Evolutionary conservation across 1,140 invertebrate species (phyloP), one percentile per base, ranked within the genome.

Genomic region (Sesamia nonagrioides): DNA sequence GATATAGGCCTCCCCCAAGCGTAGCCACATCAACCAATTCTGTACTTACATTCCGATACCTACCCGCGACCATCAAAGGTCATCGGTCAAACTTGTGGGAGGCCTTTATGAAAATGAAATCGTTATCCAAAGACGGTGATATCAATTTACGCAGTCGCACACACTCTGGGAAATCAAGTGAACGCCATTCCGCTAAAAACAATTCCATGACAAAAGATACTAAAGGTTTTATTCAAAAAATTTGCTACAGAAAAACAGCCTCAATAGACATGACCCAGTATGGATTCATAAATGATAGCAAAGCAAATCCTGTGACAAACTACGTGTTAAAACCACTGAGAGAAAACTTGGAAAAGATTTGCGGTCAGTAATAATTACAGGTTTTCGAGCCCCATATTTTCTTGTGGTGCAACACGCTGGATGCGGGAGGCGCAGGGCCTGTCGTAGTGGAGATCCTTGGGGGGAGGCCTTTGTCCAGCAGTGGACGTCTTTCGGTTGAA

Each of bases 221-320:
- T 0, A 84, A 77, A 61, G 71, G 84, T 37, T 88, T 88, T 48
- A 73, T 88, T n/a, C 83, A 86, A 60, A 89, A 82, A 68, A 80
- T 88, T 48, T 85, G 84, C 40, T 85, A 84, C 9, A 83, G 78
- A 68, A 58, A 80, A 35, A 72, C 82, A 0, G 85, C 86, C 0
- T 86, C 84, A 1, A 68, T 86, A 13, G 88, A 89, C 42, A 89
- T 89, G 88, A 88, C 84, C 1, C 69, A 76, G 17, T 78, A 87
- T 52, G 88, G 88, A 15, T 89, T 89, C 50, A 81, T 85, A n/a
- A 82, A 21, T 15, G 86, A 89, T 35, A 87, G 79, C 27, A 83
- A 85, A 56, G 15, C 78, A 8, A 60, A 68, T 56, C 82, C 76
- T 6, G 72, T 82, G 6, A 2, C 17, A 37, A 82, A 86, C 33